Evolutionary conservation across 2,797 vertebrate species (phyloP).

Genomic region (Darevskia nairensis): DNA sequence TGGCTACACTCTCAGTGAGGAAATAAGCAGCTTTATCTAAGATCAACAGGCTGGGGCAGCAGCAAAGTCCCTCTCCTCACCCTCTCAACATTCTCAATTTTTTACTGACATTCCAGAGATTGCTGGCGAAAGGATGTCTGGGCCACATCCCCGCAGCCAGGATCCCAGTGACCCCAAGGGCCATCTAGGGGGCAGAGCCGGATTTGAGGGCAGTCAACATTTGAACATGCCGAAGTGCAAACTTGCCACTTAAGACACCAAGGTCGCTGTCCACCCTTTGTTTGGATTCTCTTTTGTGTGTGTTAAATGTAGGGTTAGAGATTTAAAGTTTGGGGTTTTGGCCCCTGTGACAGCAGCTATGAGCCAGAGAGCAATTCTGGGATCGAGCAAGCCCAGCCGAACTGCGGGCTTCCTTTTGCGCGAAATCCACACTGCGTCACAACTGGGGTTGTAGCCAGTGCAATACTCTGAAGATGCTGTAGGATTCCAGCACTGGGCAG

Average conservation of each 20-base stretch:
- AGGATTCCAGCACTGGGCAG: background rate
- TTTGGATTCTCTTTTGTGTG: background rate
- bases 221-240: background rate
- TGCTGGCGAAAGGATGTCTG: background rate
- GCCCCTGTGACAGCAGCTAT: background rate
- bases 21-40: slow-evolving; percentile 23
- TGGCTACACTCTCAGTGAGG: background rate
- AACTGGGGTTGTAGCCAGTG: background rate
- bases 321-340: background rate
- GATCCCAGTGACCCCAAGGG: background rate
- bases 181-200: background rate
- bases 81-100: background rate
- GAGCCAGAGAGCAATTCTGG: background rate
- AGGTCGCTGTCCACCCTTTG: no score
- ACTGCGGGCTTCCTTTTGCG: background rate
- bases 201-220: background rate
- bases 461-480: background rate
- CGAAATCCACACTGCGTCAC: background rate
- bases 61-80: background rate
- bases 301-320: no score
- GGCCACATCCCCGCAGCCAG: background rate
- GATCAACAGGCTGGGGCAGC: background rate
- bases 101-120: slow-evolving; percentile 15
- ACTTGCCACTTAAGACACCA: no score
- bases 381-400: background rate